phyloP scores from a whole-genome alignment of 2,113 vertebrate genomes.

The Pristiophorus japonicus region DNA sequence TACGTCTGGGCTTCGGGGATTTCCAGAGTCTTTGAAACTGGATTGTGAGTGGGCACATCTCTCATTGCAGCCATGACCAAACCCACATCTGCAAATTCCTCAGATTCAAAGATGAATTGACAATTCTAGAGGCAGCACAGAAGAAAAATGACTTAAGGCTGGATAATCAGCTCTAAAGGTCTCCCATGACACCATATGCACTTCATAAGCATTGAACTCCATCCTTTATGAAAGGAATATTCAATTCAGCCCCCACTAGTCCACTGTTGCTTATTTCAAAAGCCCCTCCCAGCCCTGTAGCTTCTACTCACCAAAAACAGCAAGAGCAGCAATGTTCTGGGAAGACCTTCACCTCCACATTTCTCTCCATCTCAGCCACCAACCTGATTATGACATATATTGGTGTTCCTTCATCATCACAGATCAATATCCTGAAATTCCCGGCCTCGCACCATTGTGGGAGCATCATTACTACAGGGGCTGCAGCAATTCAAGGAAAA shows the following conservation, averaged over 20 bases:
- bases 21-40: background rate
- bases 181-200: background rate
- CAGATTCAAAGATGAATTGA: background rate
- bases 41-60: background rate
- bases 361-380: background rate
- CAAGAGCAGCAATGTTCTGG: background rate
- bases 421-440: background rate
- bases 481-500: background rate
- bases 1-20: background rate
- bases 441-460: background rate
- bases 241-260: background rate
- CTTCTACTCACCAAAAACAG: background rate
- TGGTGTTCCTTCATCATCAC: background rate
- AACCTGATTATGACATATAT: no score
- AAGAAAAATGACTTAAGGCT: background rate
- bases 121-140: background rate
- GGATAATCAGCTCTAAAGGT: background rate
- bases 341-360: background rate
- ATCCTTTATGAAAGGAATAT: background rate
- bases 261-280: background rate
- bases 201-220: no score
- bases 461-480: background rate
- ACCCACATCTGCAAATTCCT: background rate
- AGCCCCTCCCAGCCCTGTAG: background rate
- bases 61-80: background rate